Base-by-base conservation (phyloP, 2,797 vertebrate genomes). In the Sandelia bainsii region DNA sequence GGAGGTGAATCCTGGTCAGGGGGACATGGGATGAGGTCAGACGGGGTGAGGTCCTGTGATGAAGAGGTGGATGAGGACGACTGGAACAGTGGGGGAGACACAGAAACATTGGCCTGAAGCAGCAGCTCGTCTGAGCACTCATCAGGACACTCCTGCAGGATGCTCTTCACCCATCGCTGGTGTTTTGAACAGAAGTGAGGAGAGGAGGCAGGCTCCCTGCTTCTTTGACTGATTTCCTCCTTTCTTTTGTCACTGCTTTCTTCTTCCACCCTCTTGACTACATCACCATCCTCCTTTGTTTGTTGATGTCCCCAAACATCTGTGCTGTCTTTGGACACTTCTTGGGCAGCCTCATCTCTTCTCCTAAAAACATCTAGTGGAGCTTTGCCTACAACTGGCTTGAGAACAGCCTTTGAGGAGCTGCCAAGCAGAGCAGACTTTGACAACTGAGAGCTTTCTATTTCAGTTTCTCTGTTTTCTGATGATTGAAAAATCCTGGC, bases 111-210 rank as follows among this genome's bases (percentile, higher is more conserved):
- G 6, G 45, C 13, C 50, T 72, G 77, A 34, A 44, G 63, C 34
- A n/a, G 77, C 62, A 58, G 58, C 58, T 85, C 84, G 1, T 67
- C 77, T 0, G 62, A 79, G 39, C 60, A 62, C 65, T 93, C 89
- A 1, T 90, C 87, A 0, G 91, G 88, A 86, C 94, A 95, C 37
- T 87, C 86, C 53, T 64, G 69, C 58, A 95, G 87, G 57, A 95
- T 93, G 86, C 72, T 94, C 53, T 40, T 87, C 81, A 93, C 93
- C 92, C 89, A 94, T 32, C 90, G 90, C 52, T 79, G 87, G 80
- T 94, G 94, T 87, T 62, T 93, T 64, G 88, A 91, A 83, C 94
- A 95, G 80, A 94, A 92, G 49, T 90, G 90, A 53, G 84, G 82
- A 10, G 76, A 45, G 34, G 69, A 20, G 6, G 10, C 4, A 1